Evolutionary conservation across 2,797 vertebrate genomes (phyloP).

Genomic region (Girardinus metallicus): DNA sequence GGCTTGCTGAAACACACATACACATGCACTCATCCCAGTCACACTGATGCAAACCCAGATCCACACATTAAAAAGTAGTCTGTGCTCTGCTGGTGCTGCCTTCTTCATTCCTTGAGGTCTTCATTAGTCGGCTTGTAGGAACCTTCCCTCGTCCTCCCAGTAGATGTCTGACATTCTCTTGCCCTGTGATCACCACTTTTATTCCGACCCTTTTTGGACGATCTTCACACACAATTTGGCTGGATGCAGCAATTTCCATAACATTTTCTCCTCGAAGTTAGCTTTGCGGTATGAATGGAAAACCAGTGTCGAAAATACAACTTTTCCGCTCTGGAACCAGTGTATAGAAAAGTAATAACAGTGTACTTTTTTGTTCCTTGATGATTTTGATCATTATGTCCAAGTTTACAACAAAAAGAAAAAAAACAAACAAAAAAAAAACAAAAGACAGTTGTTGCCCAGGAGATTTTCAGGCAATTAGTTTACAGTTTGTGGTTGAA

Average conservation of each 20-base stretch:
- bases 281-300: slow-evolving; percentile 34
- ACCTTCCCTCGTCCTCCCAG: slow-evolving; percentile 31
- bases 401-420: slow-evolving; percentile 39
- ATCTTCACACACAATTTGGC: slow-evolving; percentile 25
- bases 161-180: slow-evolving; percentile 8
- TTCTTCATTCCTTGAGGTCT: slow-evolving; percentile 64
- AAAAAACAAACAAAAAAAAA: slow-evolving; percentile 24
- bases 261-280: slow-evolving; percentile 27
- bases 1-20: slow-evolving; percentile 7
- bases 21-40: slow-evolving; percentile 25
- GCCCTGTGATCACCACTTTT: slow-evolving; percentile 38
- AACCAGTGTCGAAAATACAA: slow-evolving; percentile 55
- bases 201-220: slow-evolving; percentile 31
- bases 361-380: slow-evolving; percentile 40
- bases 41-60: slow-evolving; percentile 25
- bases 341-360: slow-evolving; percentile 58
- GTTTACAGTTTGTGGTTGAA: slow-evolving; percentile 41
- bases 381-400: slow-evolving; percentile 35
- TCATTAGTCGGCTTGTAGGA: slow-evolving; percentile 55
- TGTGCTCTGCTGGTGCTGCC: slow-evolving; percentile 64
- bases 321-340: slow-evolving; percentile 36
- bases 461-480: slow-evolving; percentile 29
- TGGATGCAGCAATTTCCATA: slow-evolving; percentile 31
- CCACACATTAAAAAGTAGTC: slow-evolving; percentile 25
- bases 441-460: slow-evolving; percentile 39